Base-by-base conservation (phyloP, 2,797 vertebrate species). In the Bufotes viridis region DNA sequence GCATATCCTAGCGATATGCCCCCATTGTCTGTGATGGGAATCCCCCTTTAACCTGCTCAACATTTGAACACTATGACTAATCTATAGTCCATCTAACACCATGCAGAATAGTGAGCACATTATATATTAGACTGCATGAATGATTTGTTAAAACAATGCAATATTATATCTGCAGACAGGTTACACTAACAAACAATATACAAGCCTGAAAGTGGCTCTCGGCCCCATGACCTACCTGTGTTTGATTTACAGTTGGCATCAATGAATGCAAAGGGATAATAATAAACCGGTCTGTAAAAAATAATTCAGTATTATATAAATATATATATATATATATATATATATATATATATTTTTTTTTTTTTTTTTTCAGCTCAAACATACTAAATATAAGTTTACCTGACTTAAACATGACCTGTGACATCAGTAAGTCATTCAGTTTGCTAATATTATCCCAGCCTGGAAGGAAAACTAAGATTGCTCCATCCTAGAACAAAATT, bases 201-300 rank as follows among this genome's bases (percentile, higher is more conserved):
- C 15, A 42, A 72, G 70, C 1, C 11, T 49, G 18, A 2, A 74
- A 22, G 70, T 29, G 12, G 22, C 2, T 26, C 70, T 74, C 80
- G 9, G n/a, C 15, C n/a, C 7, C 0, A 6, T 15, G 11, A 88
- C 91, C 91, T 94, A 98, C 98, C 97, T 98, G 96, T 15, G 98
- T 99, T 95, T 99, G 98, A 93, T 97, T 99, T 91, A 99, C 97
- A 9, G 98, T 99, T 9, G 98, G 98, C 98, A 99, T 99, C 93
- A 99, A 90, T 58, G 98, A 99, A 94, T 99, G 98, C 85, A 99
- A 93, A 86, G 98, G 98, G 93, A 99, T 98, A 94, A 99, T 98
- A 92, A 99, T 78, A 91, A 98, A 99, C 24, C 92, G 95, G 84
- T 99, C 98, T 99, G 95, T 91, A 97, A 96, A 89, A 51, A 90